Percentiles rank a stretch among this genome's conserved stretches.
These are phyloP conservation scores for Brachypteracias leptosomus DNA, from an alignment of 2,113 vertebrate genomes.

Conservation along the genomic window DNA sequence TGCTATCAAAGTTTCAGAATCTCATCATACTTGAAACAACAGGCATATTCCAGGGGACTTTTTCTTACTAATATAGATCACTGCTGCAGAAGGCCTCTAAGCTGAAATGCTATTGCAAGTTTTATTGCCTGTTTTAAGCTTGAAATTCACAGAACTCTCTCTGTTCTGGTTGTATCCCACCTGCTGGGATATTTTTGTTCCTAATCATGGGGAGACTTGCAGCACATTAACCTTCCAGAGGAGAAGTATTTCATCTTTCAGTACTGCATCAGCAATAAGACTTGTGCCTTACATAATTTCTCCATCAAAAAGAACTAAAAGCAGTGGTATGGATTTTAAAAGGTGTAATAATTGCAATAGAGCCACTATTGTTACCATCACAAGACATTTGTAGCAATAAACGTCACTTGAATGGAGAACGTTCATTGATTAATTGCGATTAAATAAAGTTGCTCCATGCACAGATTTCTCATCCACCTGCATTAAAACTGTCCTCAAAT, in stretches of 20 bases:
- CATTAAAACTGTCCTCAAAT: neutral
- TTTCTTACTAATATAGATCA: neutral
- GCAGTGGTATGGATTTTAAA: neutral
- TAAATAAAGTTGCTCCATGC: neutral
- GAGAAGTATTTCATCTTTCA: constrained; percentile 42
- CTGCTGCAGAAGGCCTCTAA: constrained; percentile 43
- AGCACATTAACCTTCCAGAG: constrained; percentile 53
- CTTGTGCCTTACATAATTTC: neutral
- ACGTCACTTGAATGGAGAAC: neutral
- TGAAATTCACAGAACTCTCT: constrained; percentile 41
- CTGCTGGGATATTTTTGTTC: constrained; percentile 64
- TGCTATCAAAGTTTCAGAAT: neutral
- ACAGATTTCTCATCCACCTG: neutral
- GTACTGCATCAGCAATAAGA: neutral
- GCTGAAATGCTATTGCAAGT: constrained; percentile 12
- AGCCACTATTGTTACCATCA: neutral
- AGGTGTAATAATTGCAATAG: neutral
- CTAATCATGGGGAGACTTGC: constrained; percentile 45
- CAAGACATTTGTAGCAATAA: neutral
- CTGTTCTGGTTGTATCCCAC: constrained; percentile 47
- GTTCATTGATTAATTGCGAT: neutral
- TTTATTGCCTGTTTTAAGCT: constrained; percentile 45
- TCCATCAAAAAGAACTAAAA: neutral
- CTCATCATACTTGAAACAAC: neutral
- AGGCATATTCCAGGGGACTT: neutral